Evolutionary conservation across 1,140 invertebrate genomes (phyloP), one percentile per base, ranked within the genome.

Genomic region (Neodiprion lecontei): DNA sequence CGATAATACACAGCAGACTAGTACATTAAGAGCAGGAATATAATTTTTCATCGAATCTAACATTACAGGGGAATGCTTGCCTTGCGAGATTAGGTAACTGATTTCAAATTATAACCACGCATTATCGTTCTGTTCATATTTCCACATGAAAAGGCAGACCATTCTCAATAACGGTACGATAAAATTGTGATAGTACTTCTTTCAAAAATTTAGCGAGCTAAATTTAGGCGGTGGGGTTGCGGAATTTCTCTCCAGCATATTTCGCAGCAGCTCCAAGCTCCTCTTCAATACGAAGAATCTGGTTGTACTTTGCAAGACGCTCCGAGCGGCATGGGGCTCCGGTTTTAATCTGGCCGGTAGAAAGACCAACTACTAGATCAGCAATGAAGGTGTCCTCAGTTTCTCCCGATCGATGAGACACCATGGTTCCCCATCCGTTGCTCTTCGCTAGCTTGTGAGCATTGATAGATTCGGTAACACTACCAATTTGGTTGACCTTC

Each of bases 331-430:
- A 99, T 5, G 98, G 98, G 73, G 98, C 98, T 66, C 98, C 98
- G 72, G 98, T 99, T 88, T 99, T 99, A 82, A 99, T 99, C 91
- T 99, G 98, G 75, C 98, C 98, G 73, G 98, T 99, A 50, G 96
- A 96, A 17, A 99, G 90, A 76, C 98, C 98, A 72, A 99, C 98
- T 48, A 99, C 98, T 75, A 99, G 89, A 86, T 99, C 98, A 82
- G 97, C 98, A 84, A 99, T 99, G 89, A 99, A 99, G 0, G 97
- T 97, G 85, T 99, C 99, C 89, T 99, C 99, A 76, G 99, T 99
- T 89, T 99, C 99, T 79, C 98, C 99, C 80, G 96, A 98, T 82
- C 94, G 92, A 89, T 99, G 98, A 48, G 97, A 99, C 0, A 99
- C 98, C 98, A 99, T 99, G 70, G 95, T 99, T 69, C 98, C 98